Conservation (phyloP, 2,797 vertebrate genomes). For the Dicrostonyx torquatus region DNA sequence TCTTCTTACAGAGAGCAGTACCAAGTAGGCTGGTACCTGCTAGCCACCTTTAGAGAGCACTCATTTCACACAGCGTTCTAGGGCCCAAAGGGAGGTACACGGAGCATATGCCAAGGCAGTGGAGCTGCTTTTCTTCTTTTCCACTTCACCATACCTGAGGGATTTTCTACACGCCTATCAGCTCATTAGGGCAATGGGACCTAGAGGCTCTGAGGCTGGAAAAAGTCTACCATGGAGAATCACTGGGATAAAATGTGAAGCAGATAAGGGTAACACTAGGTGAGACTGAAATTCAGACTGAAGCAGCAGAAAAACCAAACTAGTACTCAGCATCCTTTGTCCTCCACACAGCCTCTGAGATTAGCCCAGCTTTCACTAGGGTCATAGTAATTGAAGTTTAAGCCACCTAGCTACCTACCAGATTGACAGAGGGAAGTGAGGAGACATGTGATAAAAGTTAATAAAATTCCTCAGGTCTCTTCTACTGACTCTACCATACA, state of each 20-base stretch:
- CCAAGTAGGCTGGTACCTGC: not conserved
- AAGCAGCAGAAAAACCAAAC: conserved; percentile 34
- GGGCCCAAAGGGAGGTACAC: conserved; percentile 25
- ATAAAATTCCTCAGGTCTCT: not conserved
- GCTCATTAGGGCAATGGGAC: conserved; percentile 61
- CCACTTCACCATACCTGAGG: conserved; percentile 63
- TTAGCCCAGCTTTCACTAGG: conserved; percentile 3
- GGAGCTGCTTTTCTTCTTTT: conserved; percentile 12
- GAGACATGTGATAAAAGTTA: not conserved
- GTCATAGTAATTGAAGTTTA: conserved; percentile 17
- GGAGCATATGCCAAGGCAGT: conserved; percentile 45
- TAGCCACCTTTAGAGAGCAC: not conserved
- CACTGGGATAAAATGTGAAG: conserved; percentile 51
- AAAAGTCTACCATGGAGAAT: conserved; percentile 64
- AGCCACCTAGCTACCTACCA: conserved; percentile 9
- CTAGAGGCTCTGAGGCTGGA: conserved; percentile 50
- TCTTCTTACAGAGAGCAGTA: conserved; percentile 4
- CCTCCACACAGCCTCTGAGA: conserved; percentile 20
- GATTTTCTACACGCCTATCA: conserved; percentile 45
- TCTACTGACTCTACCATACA: not conserved
- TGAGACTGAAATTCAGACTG: conserved; percentile 38
- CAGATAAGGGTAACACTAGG: not conserved
- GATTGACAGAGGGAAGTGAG: not conserved
- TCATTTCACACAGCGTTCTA: conserved; percentile 1
- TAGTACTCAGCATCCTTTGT: not conserved